These are phyloP conservation scores for Drosophila mimica DNA, from an alignment of 2,888 invertebrate genomes.

Conservation along the genomic window DNA sequence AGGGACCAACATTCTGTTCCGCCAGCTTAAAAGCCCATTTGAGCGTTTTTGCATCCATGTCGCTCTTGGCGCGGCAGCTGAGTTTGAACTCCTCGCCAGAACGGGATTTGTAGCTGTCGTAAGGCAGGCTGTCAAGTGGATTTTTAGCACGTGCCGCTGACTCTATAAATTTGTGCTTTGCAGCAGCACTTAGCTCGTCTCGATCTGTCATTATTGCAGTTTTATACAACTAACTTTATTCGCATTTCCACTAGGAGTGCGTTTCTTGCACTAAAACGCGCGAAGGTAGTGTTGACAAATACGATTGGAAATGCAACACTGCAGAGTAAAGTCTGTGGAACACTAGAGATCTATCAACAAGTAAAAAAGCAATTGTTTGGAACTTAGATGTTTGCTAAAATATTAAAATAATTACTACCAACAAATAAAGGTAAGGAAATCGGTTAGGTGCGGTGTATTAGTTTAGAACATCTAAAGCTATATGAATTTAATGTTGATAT, in stretches of 20 bases:
- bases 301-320: constrained; percentile 27
- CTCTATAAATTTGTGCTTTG: constrained; percentile 83
- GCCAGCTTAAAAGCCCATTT: constrained; percentile 85
- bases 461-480: background rate
- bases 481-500: constrained; percentile 24
- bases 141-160: constrained; percentile 81
- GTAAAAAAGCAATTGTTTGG: constrained; percentile 35
- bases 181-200: constrained; percentile 68
- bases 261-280: constrained; percentile 40
- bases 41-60: constrained; percentile 80
- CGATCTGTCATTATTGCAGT: constrained; percentile 68
- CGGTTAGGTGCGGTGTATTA: background rate
- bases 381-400: background rate
- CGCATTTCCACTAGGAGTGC: background rate
- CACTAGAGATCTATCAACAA: constrained; percentile 42
- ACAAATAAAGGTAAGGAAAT: background rate
- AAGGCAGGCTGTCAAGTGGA: constrained; percentile 78
- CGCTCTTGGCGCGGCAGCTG: constrained; percentile 79
- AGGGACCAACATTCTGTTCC: constrained; percentile 83
- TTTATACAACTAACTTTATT: background rate
- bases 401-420: background rate
- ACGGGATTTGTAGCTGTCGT: constrained; percentile 66
- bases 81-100: constrained; percentile 71
- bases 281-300: constrained; percentile 38
- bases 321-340: background rate